Conservation (phyloP, 2,888 invertebrate genomes). For the Yponomeuta malinellus region DNA sequence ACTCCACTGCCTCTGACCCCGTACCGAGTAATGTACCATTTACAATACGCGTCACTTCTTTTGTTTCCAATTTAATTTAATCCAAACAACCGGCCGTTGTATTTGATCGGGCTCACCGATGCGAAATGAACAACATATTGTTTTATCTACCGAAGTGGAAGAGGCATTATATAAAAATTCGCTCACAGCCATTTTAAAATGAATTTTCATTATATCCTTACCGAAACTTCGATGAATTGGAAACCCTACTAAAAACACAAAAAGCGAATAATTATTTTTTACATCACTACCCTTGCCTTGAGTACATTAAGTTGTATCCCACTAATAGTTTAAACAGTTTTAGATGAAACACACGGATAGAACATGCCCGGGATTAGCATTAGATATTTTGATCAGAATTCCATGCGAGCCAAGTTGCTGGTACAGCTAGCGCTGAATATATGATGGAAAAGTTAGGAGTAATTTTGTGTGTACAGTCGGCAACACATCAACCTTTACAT, state of each 20-base stretch:
- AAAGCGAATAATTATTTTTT: constrained; percentile 9
- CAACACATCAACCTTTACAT: too few species aligned
- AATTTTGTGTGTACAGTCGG: too few species aligned
- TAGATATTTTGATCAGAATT: too few species aligned
- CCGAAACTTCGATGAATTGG: constrained; percentile 40
- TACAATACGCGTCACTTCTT: background rate
- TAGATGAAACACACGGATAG: too few species aligned
- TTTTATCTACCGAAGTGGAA: constrained; percentile 47
- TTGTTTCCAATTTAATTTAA: constrained; percentile 2
- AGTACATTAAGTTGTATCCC: background rate
- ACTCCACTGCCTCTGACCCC: too few species aligned
- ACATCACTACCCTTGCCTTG: constrained; percentile 13
- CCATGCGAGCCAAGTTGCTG: too few species aligned
- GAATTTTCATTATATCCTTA: constrained; percentile 42
- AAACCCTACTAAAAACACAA: constrained; percentile 25
- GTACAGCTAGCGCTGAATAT: too few species aligned
- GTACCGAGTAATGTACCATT: background rate
- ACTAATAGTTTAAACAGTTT: background rate
- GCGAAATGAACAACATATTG: constrained; percentile 40
- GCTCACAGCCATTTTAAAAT: constrained; percentile 54
- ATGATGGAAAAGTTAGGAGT: too few species aligned
- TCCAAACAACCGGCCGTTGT: background rate
- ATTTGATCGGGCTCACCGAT: background rate
- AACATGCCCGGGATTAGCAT: too few species aligned
- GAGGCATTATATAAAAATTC: constrained; percentile 34